Evolutionary conservation across 2,797 vertebrate species (phyloP), one percentile per base, ranked within the genome.

Genomic region (Galagoides demidoff): DNA sequence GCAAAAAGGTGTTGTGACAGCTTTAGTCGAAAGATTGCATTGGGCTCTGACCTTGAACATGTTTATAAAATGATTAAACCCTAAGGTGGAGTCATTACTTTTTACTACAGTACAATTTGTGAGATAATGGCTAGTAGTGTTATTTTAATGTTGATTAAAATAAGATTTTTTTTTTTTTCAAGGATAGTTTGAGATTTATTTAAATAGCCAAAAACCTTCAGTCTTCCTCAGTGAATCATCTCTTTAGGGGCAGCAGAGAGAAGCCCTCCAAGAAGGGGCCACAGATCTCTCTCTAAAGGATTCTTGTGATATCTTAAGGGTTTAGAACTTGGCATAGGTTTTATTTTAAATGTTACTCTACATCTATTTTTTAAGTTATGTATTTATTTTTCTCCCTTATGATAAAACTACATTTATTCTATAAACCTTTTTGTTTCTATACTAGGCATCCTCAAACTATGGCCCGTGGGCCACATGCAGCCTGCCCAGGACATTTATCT

Each of bases 21-120:
- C 37, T 85, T 97, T 94, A 85, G 74, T 82, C 95, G 77, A 94
- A 95, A 96, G 84, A 86, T 82, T 87, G 16, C 45, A 22, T 55
- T 85, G 76, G 52, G 39, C 52, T 92, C 73, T 92, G 63, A 92
- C 90, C 88, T 92, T 74, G 29, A 25, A 4, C 9, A 8, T 92
- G 90, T 96, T 96, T 92, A 86, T 88, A 91, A 97, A 96, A 94
- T 94, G 92, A 96, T 97, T 95, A 96, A 96, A 92, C 79, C 86
- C 68, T 89, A 79, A 76, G 45, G 34, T 76, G 7, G 52, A 25
- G 17, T 91, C 95, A 59, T 19, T 95, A 45, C 81, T 93, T 95
- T 82, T 64, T 95, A 77, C 78, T 49, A 0, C 27, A 43, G 39
- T 88, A 22, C 31, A 88, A 2, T 95, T 94, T 94, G 13, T 92